Percentiles rank a stretch among this genome's conserved stretches.
Conservation (phyloP, 1,140 invertebrate genomes). For the Bombus terrestris region DNA sequence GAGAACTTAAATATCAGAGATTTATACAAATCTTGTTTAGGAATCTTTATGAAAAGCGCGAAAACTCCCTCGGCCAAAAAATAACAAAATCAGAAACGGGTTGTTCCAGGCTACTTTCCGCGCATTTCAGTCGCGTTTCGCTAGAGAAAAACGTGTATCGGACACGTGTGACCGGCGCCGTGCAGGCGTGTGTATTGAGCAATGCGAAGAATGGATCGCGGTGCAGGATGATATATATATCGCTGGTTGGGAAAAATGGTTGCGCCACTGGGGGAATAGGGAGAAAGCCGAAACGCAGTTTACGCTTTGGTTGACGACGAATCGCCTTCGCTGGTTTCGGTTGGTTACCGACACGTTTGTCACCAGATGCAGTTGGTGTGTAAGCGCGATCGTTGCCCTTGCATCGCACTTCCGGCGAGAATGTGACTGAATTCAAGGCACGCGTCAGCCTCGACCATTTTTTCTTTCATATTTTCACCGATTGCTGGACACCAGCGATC, state of each 20-base stretch:
- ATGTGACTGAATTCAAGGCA: not conserved
- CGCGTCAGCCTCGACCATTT: not conserved
- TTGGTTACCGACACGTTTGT: conserved; percentile 56
- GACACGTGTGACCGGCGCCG: conserved; percentile 29
- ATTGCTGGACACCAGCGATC: not conserved
- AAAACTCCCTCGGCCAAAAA: rapidly evolving
- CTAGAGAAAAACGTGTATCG: conserved; percentile 51
- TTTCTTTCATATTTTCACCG: not conserved
- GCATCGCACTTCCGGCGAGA: conserved; percentile 14
- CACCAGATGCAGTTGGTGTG: conserved; percentile 48
- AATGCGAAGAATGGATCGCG: conserved; percentile 45
- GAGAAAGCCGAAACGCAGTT: conserved; percentile 66
- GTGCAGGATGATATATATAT: conserved; percentile 60
- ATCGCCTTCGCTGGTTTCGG: conserved; percentile 54
- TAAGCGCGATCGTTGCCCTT: conserved; percentile 18
- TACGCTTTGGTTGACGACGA: conserved; percentile 67
- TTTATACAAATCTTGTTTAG: too few species aligned
- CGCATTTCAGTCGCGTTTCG: conserved; percentile 50
- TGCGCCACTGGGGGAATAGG: conserved; percentile 21
- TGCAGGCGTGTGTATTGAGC: not conserved
- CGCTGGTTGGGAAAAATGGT: conserved; percentile 63
- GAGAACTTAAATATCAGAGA: too few species aligned
- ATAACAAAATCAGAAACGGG: too few species aligned
- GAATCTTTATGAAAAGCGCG: too few species aligned
- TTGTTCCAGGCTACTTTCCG: conserved; percentile 3